phyloP scores from a whole-genome alignment of 2,797 vertebrate genomes.

The Epinephelus awoara region DNA sequence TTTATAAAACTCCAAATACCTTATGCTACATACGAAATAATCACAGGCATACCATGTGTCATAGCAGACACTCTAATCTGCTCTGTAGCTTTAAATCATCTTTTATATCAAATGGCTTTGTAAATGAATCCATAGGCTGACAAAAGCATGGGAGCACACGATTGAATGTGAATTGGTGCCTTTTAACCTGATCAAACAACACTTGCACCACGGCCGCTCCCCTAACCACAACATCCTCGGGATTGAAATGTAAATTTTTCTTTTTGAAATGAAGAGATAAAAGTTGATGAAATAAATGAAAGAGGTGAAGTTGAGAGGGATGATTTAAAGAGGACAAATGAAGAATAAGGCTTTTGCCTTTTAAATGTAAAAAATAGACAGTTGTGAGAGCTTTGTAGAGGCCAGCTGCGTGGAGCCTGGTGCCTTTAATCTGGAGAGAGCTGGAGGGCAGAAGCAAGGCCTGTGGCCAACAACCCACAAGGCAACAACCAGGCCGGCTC shows the following conservation, averaged over 20 bases:
- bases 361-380: slow-evolving; percentile 58
- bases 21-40: slow-evolving; percentile 52
- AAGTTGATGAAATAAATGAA: slow-evolving; percentile 58
- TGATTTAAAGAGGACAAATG: slow-evolving; percentile 44
- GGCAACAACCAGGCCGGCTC: slow-evolving; percentile 2
- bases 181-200: slow-evolving; percentile 60
- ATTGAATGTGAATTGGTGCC: slow-evolving; percentile 38
- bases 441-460: slow-evolving; percentile 5
- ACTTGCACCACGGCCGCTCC: background rate
- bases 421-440: slow-evolving; percentile 25
- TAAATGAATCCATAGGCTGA: slow-evolving; percentile 26
- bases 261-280: slow-evolving; percentile 68
- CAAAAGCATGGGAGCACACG: slow-evolving; percentile 19
- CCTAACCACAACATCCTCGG: slow-evolving; percentile 10
- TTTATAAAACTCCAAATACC: slow-evolving; percentile 39
- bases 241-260: slow-evolving; percentile 77
- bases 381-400: slow-evolving; percentile 40
- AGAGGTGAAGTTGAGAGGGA: slow-evolving; percentile 41
- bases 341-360: slow-evolving; percentile 51
- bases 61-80: slow-evolving; percentile 46
- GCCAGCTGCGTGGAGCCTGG: slow-evolving; percentile 44
- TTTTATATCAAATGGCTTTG: slow-evolving; percentile 38
- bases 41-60: slow-evolving; percentile 31
- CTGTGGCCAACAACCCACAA: slow-evolving; percentile 24
- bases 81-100: slow-evolving; percentile 42